A percentile compares a stretch with the other conserved stretches of the same genome.
Evolutionary conservation across 64 coral and sea anemone genomes (phyloP).

Genomic region (Acropora tenuis): DNA sequence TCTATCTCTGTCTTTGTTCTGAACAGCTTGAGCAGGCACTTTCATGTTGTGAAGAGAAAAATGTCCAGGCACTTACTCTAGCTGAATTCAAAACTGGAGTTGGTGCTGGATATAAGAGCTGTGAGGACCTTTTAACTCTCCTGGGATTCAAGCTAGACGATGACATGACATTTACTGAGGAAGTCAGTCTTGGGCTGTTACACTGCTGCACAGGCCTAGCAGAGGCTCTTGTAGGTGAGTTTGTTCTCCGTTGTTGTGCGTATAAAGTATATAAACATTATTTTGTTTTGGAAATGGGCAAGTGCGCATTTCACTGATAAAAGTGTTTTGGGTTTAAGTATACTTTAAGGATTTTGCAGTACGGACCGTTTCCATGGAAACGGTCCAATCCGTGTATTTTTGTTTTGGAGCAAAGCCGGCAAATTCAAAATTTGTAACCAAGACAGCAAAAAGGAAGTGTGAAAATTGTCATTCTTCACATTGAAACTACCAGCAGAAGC

Average conservation of each 20-base stretch:
- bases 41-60: constrained; percentile 37
- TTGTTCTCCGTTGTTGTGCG: too few species aligned
- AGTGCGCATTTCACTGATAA: too few species aligned
- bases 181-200: constrained; percentile 27
- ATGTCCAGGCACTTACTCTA: not conserved
- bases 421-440: too few species aligned
- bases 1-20: not conserved
- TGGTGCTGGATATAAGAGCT: constrained; percentile 8
- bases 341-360: too few species aligned
- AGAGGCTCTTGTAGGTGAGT: constrained; percentile 74
- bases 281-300: not conserved
- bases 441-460: too few species aligned
- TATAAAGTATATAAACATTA: not conserved
- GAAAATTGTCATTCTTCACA: too few species aligned
- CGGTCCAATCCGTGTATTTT: too few species aligned
- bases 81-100: constrained; percentile 51
- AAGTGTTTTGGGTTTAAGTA: too few species aligned
- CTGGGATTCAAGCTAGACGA: constrained; percentile 66
- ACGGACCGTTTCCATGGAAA: too few species aligned
- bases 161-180: constrained; percentile 57
- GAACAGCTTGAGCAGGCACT: constrained; percentile 72
- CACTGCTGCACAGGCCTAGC: constrained; percentile 70
- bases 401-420: too few species aligned
- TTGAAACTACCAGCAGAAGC: too few species aligned
- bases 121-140: constrained; percentile 60